Conservation (phyloP, 2,888 invertebrate genomes). For the Acanthosepion pharaonis region DNA sequence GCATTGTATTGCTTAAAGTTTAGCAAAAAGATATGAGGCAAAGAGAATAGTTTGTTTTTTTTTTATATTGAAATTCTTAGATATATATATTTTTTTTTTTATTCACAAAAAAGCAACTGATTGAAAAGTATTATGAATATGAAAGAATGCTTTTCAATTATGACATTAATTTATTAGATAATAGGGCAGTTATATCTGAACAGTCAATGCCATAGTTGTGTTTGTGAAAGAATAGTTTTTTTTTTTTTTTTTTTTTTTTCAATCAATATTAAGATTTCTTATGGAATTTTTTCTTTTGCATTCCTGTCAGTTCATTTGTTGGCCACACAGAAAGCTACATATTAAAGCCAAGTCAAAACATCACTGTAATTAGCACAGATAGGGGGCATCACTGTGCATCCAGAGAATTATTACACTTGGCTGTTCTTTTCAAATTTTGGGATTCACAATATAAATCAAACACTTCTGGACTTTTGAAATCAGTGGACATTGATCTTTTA, state of each 20-base stretch:
- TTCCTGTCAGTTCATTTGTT: not conserved
- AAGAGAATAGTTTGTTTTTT: not conserved
- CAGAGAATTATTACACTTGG: not conserved
- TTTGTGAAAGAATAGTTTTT: not conserved
- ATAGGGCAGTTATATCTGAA: not conserved
- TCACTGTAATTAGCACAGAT: not conserved
- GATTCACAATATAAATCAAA: conserved; percentile 35
- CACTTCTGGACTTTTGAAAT: not conserved
- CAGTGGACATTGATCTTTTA: not conserved
- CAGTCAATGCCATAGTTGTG: not conserved
- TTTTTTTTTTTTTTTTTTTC: not conserved
- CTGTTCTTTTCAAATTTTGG: not conserved
- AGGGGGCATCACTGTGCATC: not conserved
- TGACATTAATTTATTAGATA: not conserved
- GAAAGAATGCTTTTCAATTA: not conserved
- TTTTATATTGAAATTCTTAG: conserved; percentile 24
- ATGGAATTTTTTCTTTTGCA: not conserved
- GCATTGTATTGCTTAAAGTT: not conserved
- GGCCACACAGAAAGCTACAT: conserved; percentile 11
- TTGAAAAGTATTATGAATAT: not conserved
- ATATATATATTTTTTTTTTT: not conserved
- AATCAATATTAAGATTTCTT: not conserved
- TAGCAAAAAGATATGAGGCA: not conserved
- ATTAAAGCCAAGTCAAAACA: conserved; percentile 13
- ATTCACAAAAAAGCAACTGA: conserved; percentile 12